Evolutionary conservation across 2,113 vertebrate genomes (phyloP).

Genomic region (Argyrosomus japonicus): DNA sequence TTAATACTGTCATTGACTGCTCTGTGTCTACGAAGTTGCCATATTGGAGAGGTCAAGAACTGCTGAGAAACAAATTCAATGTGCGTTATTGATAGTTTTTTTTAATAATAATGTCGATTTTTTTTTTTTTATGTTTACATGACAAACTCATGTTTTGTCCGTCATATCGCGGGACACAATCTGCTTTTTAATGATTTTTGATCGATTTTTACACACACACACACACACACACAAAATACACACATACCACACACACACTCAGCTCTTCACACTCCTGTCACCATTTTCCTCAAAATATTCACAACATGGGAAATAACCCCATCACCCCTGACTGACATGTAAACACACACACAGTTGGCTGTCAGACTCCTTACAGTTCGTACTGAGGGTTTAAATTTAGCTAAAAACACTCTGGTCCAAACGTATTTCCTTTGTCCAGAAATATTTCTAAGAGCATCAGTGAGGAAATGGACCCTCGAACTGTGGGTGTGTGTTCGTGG

Average conservation of each 20-base stretch:
- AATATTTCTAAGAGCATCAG: slow-evolving; percentile 63
- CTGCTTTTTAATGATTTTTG: too few species aligned
- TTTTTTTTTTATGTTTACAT: too few species aligned
- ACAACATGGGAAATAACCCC: slow-evolving; percentile 53
- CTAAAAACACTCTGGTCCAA: slow-evolving; percentile 40
- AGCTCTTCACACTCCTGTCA: slow-evolving; percentile 47
- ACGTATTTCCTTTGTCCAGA: slow-evolving; percentile 67
- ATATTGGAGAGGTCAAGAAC: too few species aligned
- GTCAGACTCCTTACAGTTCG: slow-evolving; percentile 17
- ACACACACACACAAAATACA: neutral
- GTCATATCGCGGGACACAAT: too few species aligned
- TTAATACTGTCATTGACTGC: too few species aligned
- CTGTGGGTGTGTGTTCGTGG: slow-evolving; percentile 18
- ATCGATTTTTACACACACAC: too few species aligned
- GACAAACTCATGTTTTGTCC: too few species aligned
- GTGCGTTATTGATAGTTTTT: too few species aligned
- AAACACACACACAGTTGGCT: slow-evolving; percentile 31
- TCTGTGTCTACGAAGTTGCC: too few species aligned
- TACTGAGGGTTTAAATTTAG: slow-evolving; percentile 70
- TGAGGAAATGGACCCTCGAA: slow-evolving; percentile 54
- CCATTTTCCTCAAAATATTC: slow-evolving; percentile 55
- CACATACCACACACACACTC: neutral
- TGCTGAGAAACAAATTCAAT: too few species aligned
- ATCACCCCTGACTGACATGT: slow-evolving; percentile 4
- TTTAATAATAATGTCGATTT: too few species aligned